Evolutionary conservation across 2,797 vertebrate species (phyloP), one percentile per base, ranked within the genome.

Genomic region (Thalassophryne amazonica): DNA sequence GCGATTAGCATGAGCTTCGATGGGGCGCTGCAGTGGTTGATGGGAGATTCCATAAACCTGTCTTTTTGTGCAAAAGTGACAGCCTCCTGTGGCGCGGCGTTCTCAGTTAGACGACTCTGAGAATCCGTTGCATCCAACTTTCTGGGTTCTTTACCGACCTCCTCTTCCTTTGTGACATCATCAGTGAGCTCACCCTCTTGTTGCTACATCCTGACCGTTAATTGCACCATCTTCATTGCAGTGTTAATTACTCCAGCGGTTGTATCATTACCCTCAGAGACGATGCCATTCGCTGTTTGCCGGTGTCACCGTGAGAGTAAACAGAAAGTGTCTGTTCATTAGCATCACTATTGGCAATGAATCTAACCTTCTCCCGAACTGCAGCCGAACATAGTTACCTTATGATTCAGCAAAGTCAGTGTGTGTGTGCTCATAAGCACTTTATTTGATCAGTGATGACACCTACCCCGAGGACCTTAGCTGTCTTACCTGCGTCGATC

Each of bases 1-100:
- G 62, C 79, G 84, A 88, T 88, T 86, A 90, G 80, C 80, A 83
- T 87, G 78, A 83, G 82, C 84, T 87, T 86, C 80, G 84, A 82
- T 76, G 80, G 76, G 82, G 86, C 5, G 73, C 76, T 17, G 84
- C 77, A 46, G 21, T 83, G 86, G 85, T 72, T 88, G 80, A 78
- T 85, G 85, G 85, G 85, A 86, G 70, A 81, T 83, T 79, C 62
- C 70, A 61, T 56, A 66, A 77, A 75, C 83, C 81, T 70, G 82
- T 83, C 86, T 84, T 82, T 82, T 86, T 81, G 70, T 83, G 17
- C 54, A 53, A 52, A 80, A 81, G 61, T 87, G 87, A 87, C 83
- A 86, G 76, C 86, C 86, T 85, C 86, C 86, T 31, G 58, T 71
- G 78, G 85, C 65, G 68, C 35, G 45, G 38, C 31, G 40, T 32